These are phyloP conservation scores for Agapostemon virescens DNA, from an alignment of 2,888 invertebrate genomes.

Conservation along the genomic window DNA sequence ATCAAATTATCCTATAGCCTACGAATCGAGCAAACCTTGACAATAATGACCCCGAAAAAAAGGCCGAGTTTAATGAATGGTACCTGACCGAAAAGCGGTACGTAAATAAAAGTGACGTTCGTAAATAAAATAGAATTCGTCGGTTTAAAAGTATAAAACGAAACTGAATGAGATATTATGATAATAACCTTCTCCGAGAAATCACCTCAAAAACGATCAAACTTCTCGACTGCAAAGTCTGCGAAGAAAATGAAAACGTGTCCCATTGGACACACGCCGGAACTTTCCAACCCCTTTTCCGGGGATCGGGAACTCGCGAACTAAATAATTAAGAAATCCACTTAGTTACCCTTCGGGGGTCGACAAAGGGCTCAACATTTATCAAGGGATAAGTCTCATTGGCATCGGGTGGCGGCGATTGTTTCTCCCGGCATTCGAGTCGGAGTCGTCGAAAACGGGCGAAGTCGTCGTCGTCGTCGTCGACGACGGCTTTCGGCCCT, in stretches of 20 bases:
- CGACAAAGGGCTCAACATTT: slow-evolving; percentile 66
- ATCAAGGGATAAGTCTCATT: slow-evolving; percentile 64
- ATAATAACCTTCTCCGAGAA: background rate
- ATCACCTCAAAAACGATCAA: background rate
- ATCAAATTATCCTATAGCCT: background rate
- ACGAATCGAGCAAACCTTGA: background rate
- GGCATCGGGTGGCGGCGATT: slow-evolving; percentile 49
- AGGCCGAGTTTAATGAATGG: background rate
- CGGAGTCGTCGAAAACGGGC: slow-evolving; percentile 57
- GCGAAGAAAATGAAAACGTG: background rate
- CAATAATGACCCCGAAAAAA: background rate
- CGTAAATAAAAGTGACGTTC: no score
- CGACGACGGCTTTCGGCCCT: slow-evolving; percentile 23
- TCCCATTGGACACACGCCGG: slow-evolving; percentile 4
- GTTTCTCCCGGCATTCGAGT: slow-evolving; percentile 53
- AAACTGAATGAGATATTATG: no score
- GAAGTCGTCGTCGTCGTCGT: slow-evolving; percentile 17
- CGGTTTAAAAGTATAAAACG: no score
- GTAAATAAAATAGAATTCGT: no score
- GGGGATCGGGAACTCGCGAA: slow-evolving; percentile 37
- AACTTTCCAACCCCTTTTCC: slow-evolving; percentile 31
- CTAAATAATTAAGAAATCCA: slow-evolving; percentile 74
- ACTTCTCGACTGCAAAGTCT: background rate
- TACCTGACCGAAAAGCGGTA: slow-evolving; percentile 8
- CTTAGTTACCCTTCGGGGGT: slow-evolving; percentile 58